Evolutionary conservation across 2,797 vertebrate genomes (phyloP).

Genomic region (Diplodus sargus): DNA sequence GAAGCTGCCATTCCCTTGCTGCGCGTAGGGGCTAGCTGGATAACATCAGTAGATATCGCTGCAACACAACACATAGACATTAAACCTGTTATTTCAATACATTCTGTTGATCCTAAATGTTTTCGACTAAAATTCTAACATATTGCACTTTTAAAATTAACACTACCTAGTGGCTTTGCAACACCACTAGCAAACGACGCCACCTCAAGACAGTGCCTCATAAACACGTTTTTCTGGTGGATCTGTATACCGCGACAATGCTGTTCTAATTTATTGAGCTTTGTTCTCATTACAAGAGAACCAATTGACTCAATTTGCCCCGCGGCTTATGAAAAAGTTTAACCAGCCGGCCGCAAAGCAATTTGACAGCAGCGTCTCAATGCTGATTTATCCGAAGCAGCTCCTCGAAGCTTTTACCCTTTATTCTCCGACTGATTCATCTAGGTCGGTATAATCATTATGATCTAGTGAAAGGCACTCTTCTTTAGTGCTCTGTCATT

Average conservation of each 20-base stretch:
- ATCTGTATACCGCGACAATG: background rate
- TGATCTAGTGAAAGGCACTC: conserved; percentile 48
- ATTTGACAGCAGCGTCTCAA: conserved; percentile 26
- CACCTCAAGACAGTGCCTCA: background rate
- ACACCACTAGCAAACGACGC: background rate
- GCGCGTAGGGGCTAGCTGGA: too few species aligned
- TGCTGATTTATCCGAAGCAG: background rate
- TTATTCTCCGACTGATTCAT: conserved; percentile 48
- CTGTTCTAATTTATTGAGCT: conserved; percentile 6
- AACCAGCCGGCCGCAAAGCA: conserved; percentile 26
- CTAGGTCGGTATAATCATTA: conserved; percentile 55
- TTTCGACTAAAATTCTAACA: too few species aligned
- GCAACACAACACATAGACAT: too few species aligned
- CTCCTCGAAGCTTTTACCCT: background rate
- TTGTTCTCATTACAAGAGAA: conserved; percentile 36
- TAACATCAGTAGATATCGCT: too few species aligned
- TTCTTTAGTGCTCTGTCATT: conserved; percentile 59
- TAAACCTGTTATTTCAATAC: too few species aligned
- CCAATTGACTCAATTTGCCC: conserved; percentile 22
- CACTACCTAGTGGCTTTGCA: background rate
- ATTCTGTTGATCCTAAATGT: too few species aligned
- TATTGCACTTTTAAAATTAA: background rate
- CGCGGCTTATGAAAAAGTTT: conserved; percentile 18
- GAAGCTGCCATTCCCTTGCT: too few species aligned
- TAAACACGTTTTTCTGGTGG: background rate